Conservation (phyloP, 2,113 vertebrate genomes). For the Glaucomys volans region DNA sequence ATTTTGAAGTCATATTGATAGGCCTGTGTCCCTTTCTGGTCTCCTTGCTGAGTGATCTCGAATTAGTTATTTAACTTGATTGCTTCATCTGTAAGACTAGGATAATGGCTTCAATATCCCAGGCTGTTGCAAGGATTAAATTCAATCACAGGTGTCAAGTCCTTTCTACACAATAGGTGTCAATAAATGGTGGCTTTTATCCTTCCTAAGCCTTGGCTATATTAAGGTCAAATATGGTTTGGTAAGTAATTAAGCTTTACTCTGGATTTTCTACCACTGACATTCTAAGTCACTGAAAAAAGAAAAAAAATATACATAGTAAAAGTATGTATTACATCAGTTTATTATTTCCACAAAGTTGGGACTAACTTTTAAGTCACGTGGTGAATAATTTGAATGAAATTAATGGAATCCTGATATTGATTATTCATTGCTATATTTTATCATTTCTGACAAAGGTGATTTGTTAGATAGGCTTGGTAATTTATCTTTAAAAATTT, state of each 20-base stretch:
- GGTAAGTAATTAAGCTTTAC: conserved; percentile 36
- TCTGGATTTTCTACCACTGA: conserved; percentile 12
- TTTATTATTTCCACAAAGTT: neutral
- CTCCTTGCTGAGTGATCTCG: neutral
- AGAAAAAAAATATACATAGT: neutral
- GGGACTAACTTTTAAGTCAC: neutral
- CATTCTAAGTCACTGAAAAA: conserved; percentile 3
- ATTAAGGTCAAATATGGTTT: conserved; percentile 9
- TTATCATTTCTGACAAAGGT: conserved; percentile 59
- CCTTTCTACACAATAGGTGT: conserved; percentile 37
- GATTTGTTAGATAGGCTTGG: conserved; percentile 35
- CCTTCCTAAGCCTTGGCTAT: conserved; percentile 1
- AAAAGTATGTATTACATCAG: neutral
- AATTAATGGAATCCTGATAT: conserved; percentile 54
- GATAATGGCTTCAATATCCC: conserved; percentile 38
- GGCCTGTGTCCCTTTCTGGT: neutral
- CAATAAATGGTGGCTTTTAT: conserved; percentile 49
- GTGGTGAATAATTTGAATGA: conserved; percentile 6
- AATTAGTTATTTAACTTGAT: conserved; percentile 61
- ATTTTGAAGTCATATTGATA: neutral
- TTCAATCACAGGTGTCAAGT: conserved; percentile 56
- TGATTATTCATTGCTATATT: neutral
- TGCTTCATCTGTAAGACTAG: neutral
- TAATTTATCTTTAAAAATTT: conserved; percentile 63
- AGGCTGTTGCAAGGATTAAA: conserved; percentile 54